A percentile compares a stretch with the other conserved stretches of the same genome.
Evolutionary conservation across 2,113 vertebrate species (phyloP).

Genomic region (Struthidea cinerea): DNA sequence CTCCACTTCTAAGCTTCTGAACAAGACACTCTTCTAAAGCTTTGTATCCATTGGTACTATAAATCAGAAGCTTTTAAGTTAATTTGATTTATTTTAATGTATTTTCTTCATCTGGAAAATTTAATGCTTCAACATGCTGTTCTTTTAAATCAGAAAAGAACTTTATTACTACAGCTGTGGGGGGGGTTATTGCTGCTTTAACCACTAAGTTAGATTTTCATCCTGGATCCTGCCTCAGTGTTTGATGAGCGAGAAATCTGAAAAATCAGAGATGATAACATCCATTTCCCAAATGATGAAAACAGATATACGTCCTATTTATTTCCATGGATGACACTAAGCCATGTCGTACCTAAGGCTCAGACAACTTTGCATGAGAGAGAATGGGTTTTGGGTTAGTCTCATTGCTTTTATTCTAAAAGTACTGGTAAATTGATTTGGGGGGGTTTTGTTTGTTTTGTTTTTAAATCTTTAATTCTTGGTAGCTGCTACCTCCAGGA

Average conservation of each 20-base stretch:
- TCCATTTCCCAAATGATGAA: not conserved
- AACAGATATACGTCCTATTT: not conserved
- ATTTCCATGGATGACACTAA: not conserved
- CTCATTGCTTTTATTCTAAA: not conserved
- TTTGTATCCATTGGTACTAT: not conserved
- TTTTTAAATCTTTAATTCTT: not conserved
- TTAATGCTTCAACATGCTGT: constrained; percentile 30
- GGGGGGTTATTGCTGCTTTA: not conserved
- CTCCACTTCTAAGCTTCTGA: constrained; percentile 48
- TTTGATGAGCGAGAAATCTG: not conserved
- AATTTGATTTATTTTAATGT: constrained; percentile 17
- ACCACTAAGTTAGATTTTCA: not conserved
- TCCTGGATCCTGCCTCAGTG: not conserved
- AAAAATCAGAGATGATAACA: not conserved
- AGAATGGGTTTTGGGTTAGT: not conserved
- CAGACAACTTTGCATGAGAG: not conserved
- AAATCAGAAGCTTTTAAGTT: constrained; percentile 39
- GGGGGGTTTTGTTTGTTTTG: not conserved
- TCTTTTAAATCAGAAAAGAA: not conserved
- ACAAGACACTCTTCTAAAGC: constrained; percentile 34
- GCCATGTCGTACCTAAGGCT: not conserved
- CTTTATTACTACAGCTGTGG: not conserved
- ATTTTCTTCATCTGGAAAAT: constrained; percentile 39
- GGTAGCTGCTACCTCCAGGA: not conserved
- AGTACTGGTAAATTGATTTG: not conserved